Percentiles rank a stretch among this genome's conserved stretches.
These are phyloP conservation scores for Sternotherus odoratus DNA, from an alignment of 2,797 vertebrate species.

Conservation along the genomic window DNA sequence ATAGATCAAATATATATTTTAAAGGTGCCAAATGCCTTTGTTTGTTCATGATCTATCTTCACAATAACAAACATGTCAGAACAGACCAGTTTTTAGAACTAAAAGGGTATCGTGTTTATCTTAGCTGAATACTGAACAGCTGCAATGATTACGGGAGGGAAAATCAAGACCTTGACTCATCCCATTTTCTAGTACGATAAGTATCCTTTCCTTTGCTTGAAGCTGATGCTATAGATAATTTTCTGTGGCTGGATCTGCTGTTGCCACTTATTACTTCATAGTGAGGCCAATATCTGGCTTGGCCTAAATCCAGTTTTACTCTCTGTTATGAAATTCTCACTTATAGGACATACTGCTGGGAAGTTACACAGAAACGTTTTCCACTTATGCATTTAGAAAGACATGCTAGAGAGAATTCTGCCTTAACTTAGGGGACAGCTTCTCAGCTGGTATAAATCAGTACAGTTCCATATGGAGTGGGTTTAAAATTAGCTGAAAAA, in stretches of 20 bases:
- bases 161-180: background rate
- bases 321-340: slow-evolving; percentile 17
- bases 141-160: background rate
- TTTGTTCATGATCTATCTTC: background rate
- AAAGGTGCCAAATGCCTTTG: slow-evolving; percentile 5
- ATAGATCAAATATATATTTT: slow-evolving; percentile 54
- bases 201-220: background rate
- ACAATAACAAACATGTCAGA: background rate
- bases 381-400: slow-evolving; percentile 28
- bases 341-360: background rate
- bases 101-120: fast-evolving
- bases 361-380: background rate
- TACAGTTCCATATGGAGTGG: background rate
- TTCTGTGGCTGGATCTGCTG: background rate
- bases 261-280: background rate
- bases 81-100: background rate
- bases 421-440: background rate
- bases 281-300: slow-evolving; percentile 23
- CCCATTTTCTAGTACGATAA: fast-evolving
- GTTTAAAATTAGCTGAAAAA: background rate
- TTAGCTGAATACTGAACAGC: background rate
- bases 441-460: background rate
- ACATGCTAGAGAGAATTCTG: background rate
- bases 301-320: background rate
- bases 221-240: fast-evolving